Percentiles rank a stretch among this genome's conserved stretches.
phyloP scores from a whole-genome alignment of 2,797 vertebrate species.

The Macropodus opercularis region DNA sequence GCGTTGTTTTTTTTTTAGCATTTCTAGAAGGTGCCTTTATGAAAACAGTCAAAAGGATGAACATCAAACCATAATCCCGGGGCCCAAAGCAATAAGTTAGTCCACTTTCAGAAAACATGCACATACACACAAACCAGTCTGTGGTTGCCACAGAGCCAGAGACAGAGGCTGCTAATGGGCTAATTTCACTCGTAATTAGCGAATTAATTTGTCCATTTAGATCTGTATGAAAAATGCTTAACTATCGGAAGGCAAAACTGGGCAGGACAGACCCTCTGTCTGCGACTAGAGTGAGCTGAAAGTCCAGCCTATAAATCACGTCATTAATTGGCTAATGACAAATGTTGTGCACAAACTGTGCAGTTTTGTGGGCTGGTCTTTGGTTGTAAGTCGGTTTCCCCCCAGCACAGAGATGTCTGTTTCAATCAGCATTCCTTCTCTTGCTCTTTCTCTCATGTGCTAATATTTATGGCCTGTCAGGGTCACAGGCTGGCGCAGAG shows the following conservation, averaged over 20 bases:
- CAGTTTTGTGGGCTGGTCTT: slow-evolving; percentile 27
- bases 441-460: slow-evolving; percentile 29
- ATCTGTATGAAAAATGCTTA: slow-evolving; percentile 53
- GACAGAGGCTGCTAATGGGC: slow-evolving; percentile 68
- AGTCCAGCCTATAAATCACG: slow-evolving; percentile 30
- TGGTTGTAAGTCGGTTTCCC: slow-evolving; percentile 44
- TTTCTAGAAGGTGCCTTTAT: slow-evolving; percentile 3
- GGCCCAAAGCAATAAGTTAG: slow-evolving; percentile 37
- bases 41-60: background rate
- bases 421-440: slow-evolving; percentile 27
- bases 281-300: slow-evolving; percentile 6
- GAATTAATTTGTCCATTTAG: slow-evolving; percentile 71
- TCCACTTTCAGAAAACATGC: slow-evolving; percentile 21
- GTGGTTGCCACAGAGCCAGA: slow-evolving; percentile 41
- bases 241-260: slow-evolving; percentile 43
- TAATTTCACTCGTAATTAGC: slow-evolving; percentile 76
- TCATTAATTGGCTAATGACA: slow-evolving; percentile 39
- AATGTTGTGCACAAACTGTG: slow-evolving; percentile 10
- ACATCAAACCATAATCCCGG: background rate
- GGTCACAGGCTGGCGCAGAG: slow-evolving; percentile 59
- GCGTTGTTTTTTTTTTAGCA: background rate
- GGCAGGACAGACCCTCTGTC: slow-evolving; percentile 18
- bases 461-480: slow-evolving; percentile 66
- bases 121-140: slow-evolving; percentile 24
- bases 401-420: slow-evolving; percentile 10